These are phyloP conservation scores for Corynorhinus townsendii DNA, from an alignment of 2,113 vertebrate species.

Conservation along the genomic window DNA sequence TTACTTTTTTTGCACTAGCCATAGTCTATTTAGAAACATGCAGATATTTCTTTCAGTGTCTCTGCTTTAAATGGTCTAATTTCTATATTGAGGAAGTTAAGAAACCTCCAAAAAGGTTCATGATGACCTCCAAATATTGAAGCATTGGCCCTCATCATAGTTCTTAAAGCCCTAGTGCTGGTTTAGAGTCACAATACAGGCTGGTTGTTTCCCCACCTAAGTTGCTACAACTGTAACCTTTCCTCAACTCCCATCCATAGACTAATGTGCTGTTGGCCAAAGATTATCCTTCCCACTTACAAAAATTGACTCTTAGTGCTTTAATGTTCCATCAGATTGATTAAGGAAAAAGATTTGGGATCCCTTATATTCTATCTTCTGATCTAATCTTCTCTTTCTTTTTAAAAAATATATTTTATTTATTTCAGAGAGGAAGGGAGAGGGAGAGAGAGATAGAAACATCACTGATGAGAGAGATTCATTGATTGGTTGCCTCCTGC, in stretches of 20 bases:
- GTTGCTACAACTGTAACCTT: slow-evolving; percentile 12
- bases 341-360: slow-evolving; percentile 57
- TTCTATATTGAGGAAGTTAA: background rate
- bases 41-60: background rate
- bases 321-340: slow-evolving; percentile 65
- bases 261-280: slow-evolving; percentile 59
- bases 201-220: slow-evolving; percentile 48
- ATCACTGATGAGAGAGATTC: no score
- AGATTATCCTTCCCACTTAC: slow-evolving; percentile 63
- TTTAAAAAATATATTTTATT: no score
- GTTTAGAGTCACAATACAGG: slow-evolving; percentile 32
- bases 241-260: slow-evolving; percentile 28
- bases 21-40: background rate
- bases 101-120: background rate
- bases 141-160: background rate
- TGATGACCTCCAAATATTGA: background rate
- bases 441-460: no score
- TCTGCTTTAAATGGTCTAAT: background rate
- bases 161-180: slow-evolving; percentile 45
- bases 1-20: background rate
- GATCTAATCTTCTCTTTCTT: slow-evolving; percentile 31
- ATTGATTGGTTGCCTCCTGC: no score
- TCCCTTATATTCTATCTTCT: slow-evolving; percentile 26
- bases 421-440: no score
- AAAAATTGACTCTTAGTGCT: slow-evolving; percentile 63